Conservation (phyloP, 2,888 invertebrate genomes). For the Volucella inanis region DNA sequence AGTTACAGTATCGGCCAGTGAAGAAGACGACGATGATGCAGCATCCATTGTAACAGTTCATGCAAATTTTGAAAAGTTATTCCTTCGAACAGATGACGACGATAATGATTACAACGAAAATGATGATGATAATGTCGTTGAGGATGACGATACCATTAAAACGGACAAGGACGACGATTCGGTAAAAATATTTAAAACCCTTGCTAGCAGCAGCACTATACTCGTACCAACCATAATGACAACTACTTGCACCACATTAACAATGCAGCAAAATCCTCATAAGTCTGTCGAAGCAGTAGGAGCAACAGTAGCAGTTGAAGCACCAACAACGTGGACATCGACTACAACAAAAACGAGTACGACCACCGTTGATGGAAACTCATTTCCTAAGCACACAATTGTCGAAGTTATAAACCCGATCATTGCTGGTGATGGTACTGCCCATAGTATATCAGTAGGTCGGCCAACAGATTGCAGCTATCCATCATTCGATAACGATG, state of each 20-base stretch:
- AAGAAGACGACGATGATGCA: slow-evolving; percentile 85
- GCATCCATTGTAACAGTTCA: slow-evolving; percentile 84
- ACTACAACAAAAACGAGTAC: slow-evolving; percentile 37
- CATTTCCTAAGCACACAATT: slow-evolving; percentile 79
- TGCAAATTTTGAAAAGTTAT: slow-evolving; percentile 82
- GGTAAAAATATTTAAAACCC: slow-evolving; percentile 58
- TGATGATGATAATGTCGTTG: slow-evolving; percentile 77
- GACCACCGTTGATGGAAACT: slow-evolving; percentile 57
- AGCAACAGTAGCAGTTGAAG: slow-evolving; percentile 23
- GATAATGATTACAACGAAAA: slow-evolving; percentile 50
- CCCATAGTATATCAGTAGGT: slow-evolving; percentile 82
- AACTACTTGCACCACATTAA: slow-evolving; percentile 76
- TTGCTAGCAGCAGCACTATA: slow-evolving; percentile 35
- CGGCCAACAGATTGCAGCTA: slow-evolving; percentile 79
- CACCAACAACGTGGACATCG: slow-evolving; percentile 38
- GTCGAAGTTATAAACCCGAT: slow-evolving; percentile 83
- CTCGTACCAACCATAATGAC: slow-evolving; percentile 48
- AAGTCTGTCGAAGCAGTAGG: slow-evolving; percentile 41
- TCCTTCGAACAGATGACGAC: slow-evolving; percentile 79
- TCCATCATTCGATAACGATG: slow-evolving; percentile 78
- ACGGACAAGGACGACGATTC: slow-evolving; percentile 46
- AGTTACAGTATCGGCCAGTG: slow-evolving; percentile 74
- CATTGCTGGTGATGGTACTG: slow-evolving; percentile 82
- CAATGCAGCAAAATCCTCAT: slow-evolving; percentile 78
- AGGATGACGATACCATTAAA: slow-evolving; percentile 63